Evolutionary conservation across 2,888 invertebrate species (phyloP).

Genomic region (Phytoseiulus persimilis): DNA sequence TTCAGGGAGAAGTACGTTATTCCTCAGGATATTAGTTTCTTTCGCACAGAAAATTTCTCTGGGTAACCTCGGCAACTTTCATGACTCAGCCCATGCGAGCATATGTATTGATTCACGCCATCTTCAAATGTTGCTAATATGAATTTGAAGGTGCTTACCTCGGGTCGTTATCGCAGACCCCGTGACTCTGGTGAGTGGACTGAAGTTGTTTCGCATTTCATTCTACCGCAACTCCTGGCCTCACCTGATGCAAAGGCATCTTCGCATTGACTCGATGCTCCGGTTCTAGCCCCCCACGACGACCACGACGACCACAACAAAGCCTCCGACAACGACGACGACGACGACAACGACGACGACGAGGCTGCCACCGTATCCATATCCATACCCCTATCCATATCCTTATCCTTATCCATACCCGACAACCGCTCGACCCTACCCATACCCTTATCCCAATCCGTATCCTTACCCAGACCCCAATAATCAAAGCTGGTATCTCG

Average conservation of each 20-base stretch:
- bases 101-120: not conserved
- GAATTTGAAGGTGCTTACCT: not conserved
- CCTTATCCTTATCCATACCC: constrained; percentile 18
- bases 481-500: constrained; percentile 8
- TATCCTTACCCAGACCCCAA: not conserved
- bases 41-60: too few species aligned
- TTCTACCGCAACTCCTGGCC: too few species aligned
- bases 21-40: too few species aligned
- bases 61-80: too few species aligned
- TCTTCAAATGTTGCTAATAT: not conserved
- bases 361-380: not conserved
- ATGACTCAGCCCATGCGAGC: too few species aligned
- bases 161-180: not conserved
- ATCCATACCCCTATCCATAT: not conserved
- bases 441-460: constrained; percentile 7
- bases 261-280: not conserved
- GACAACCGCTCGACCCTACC: constrained; percentile 7
- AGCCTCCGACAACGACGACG: constrained; percentile 19
- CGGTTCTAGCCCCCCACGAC: not conserved
- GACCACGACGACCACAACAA: not conserved
- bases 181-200: not conserved
- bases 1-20: not conserved
- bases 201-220: not conserved
- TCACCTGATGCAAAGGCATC: not conserved
- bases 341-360: not conserved